Evolutionary conservation across 2,888 invertebrate genomes (phyloP).

Genomic region (Drosophila aldrichi): DNA sequence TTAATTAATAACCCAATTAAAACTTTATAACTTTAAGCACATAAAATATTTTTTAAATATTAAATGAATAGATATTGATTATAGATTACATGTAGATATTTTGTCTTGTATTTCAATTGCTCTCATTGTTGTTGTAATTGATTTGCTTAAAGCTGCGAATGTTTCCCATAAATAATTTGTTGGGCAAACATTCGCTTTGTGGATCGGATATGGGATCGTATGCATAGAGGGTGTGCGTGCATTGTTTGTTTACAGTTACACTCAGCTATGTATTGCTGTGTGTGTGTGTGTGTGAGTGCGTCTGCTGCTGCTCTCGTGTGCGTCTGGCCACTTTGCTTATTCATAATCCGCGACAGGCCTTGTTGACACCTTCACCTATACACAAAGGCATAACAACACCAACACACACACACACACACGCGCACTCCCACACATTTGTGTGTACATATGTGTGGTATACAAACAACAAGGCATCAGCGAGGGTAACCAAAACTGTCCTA

Average conservation of each 20-base stretch:
- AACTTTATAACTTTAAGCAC: not conserved
- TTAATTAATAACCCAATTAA: not conserved
- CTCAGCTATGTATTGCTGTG: constrained; percentile 11
- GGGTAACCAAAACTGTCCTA: constrained; percentile 8
- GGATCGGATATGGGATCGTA: constrained; percentile 21
- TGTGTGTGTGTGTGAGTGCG: not conserved
- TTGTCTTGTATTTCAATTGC: not conserved
- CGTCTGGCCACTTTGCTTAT: constrained; percentile 54
- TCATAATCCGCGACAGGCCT: constrained; percentile 58
- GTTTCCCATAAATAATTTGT: constrained; percentile 39
- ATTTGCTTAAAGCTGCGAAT: constrained; percentile 25
- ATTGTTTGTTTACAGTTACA: constrained; percentile 35
- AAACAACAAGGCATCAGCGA: constrained; percentile 20
- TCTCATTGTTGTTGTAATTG: constrained; percentile 3
- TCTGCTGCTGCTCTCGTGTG: constrained; percentile 21
- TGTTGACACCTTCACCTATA: constrained; percentile 52
- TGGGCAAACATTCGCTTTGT: constrained; percentile 25
- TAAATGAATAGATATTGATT: not conserved
- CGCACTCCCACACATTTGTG: not conserved
- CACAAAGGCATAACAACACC: not conserved
- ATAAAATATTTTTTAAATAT: not conserved
- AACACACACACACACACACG: not conserved
- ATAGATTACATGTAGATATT: not conserved
- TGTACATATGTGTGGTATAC: not conserved
- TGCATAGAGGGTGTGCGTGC: constrained; percentile 19